These are phyloP conservation scores for Leptoteleia sp. DNA, from an alignment of 1,140 invertebrate genomes.

Conservation along the genomic window DNA sequence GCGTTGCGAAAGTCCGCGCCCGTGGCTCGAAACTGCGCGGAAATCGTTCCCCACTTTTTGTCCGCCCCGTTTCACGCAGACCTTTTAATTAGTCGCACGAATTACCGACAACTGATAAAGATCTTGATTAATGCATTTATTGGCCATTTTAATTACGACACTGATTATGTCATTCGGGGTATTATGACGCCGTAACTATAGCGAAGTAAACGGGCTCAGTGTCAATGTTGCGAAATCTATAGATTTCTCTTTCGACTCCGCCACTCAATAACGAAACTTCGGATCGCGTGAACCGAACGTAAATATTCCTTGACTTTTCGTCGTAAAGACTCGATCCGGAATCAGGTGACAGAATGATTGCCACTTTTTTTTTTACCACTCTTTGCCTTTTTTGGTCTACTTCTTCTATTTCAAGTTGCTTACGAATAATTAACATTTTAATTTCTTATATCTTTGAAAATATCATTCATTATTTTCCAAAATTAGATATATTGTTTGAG, in stretches of 20 bases:
- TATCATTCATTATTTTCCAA: too few species aligned
- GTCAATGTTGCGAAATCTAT: conserved; percentile 69
- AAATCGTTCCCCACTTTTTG: not conserved
- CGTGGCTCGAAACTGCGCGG: conserved; percentile 3
- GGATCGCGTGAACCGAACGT: too few species aligned
- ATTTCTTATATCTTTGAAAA: too few species aligned
- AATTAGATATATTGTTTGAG: too few species aligned
- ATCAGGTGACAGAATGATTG: too few species aligned
- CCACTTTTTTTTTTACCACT: too few species aligned
- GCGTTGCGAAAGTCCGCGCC: conserved; percentile 3
- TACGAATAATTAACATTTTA: too few species aligned
- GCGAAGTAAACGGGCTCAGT: conserved; percentile 66
- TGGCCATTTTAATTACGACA: conserved; percentile 56
- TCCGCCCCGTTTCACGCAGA: not conserved
- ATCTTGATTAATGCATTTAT: conserved; percentile 50
- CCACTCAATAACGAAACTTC: conserved; percentile 60
- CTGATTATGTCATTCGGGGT: conserved; percentile 55
- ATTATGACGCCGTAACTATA: conserved; percentile 57
- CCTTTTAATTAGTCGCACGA: conserved; percentile 27
- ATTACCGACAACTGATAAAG: conserved; percentile 28
- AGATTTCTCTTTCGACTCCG: conserved; percentile 71
- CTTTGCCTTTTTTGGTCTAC: too few species aligned
- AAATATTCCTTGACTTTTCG: too few species aligned
- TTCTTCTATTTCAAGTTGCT: too few species aligned
- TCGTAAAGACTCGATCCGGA: too few species aligned